phyloP scores from a whole-genome alignment of 2,888 invertebrate species.

The Alsophila aescularia region DNA sequence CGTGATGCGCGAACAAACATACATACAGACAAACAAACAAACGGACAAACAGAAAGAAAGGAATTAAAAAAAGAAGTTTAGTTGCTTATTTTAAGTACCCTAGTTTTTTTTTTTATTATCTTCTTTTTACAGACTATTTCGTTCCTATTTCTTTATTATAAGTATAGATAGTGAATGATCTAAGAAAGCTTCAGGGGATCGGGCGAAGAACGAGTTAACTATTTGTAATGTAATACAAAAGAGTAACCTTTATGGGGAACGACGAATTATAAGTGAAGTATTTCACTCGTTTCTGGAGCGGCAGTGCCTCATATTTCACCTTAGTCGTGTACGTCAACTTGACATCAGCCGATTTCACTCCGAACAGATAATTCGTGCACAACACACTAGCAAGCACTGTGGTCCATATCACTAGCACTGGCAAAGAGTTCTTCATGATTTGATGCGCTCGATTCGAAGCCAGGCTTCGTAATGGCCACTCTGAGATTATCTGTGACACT shows the following conservation, averaged over 20 bases:
- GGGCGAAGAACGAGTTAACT: no score
- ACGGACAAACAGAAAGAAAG: no score
- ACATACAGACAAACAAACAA: no score
- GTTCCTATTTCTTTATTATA: no score
- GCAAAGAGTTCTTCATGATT: constrained; percentile 32
- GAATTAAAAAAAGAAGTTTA: no score
- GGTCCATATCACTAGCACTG: constrained; percentile 35
- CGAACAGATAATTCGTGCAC: constrained; percentile 53
- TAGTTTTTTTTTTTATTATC: no score
- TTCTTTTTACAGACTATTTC: no score
- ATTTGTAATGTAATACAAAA: no score
- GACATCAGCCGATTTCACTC: constrained; percentile 42
- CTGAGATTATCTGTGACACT: constrained; percentile 14
- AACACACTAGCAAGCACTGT: constrained; percentile 44
- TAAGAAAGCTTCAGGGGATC: no score
- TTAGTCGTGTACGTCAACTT: constrained; percentile 45
- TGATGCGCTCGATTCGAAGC: constrained; percentile 6
- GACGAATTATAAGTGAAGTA: constrained; percentile 47
- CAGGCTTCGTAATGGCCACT: constrained; percentile 1
- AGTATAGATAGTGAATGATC: no score
- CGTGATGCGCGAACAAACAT: no score
- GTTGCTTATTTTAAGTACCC: no score
- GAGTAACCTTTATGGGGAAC: constrained; percentile 49
- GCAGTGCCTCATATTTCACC: constrained; percentile 55
- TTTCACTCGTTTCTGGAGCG: constrained; percentile 55